phyloP scores from a whole-genome alignment of 2,888 invertebrate species.

The Polylopha cassiicola region DNA sequence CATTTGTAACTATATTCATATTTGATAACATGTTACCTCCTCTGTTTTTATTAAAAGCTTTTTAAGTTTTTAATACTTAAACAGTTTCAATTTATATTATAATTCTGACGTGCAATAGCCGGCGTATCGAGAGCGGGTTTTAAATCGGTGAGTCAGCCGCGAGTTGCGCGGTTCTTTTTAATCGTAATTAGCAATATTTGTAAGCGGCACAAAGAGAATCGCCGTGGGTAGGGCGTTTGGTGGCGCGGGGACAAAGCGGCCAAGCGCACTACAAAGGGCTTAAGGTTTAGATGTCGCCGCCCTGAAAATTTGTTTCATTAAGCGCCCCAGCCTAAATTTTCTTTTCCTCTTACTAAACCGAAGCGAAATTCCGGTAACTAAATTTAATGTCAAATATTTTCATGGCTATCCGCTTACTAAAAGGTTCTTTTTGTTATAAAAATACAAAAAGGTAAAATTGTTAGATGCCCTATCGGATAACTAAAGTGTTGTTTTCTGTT shows the following conservation, averaged over 20 bases:
- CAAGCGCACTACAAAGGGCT: conserved; percentile 66
- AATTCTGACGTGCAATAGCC: conserved; percentile 28
- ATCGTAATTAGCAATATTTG: conserved; percentile 71
- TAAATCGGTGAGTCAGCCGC: conserved; percentile 15
- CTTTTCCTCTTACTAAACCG: conserved; percentile 53
- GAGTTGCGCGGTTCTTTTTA: conserved; percentile 49
- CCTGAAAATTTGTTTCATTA: conserved; percentile 74
- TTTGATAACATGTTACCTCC: too few species aligned
- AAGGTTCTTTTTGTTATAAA: conserved; percentile 42
- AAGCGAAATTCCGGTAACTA: conserved; percentile 48
- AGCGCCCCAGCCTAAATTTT: conserved; percentile 59
- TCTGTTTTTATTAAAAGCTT: too few species aligned
- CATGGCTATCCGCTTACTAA: conserved; percentile 51
- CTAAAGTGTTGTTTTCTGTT: conserved; percentile 39
- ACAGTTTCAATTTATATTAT: conserved; percentile 17
- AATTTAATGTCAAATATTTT: conserved; percentile 50
- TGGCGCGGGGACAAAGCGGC: conserved; percentile 57
- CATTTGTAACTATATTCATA: too few species aligned
- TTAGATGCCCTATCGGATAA: conserved; percentile 39
- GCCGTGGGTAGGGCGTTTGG: conserved; percentile 49
- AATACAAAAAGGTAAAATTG: conserved; percentile 48
- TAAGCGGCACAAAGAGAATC: conserved; percentile 59
- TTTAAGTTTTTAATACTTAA: conserved; percentile 30
- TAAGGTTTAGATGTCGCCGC: conserved; percentile 68
- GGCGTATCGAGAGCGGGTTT: conserved; percentile 21